Conservation (phyloP, 2,888 invertebrate genomes). For the Enchytraeus crypticus region DNA sequence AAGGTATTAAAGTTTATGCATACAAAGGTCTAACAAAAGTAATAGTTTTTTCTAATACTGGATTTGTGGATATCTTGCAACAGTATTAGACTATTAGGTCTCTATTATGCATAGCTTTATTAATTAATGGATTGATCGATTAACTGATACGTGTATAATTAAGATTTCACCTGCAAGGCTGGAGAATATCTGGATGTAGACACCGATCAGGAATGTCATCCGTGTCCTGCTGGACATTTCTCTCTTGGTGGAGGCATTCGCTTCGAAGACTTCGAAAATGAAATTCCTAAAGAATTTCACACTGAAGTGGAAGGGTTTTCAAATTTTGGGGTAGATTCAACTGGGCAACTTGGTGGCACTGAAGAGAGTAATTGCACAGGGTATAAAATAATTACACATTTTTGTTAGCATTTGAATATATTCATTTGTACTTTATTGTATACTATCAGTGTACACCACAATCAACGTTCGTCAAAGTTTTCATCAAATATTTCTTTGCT, state of each 20-base stretch:
- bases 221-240: slow-evolving; percentile 53
- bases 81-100: too few relatives aligned
- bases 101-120: too few relatives aligned
- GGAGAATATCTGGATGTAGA: slow-evolving; percentile 54
- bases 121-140: too few relatives aligned
- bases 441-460: too few relatives aligned
- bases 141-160: too few relatives aligned
- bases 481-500: too few relatives aligned
- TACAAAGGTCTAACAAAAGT: too few relatives aligned
- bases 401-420: neutral
- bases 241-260: slow-evolving; percentile 55
- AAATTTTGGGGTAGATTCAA: neutral
- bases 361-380: slow-evolving; percentile 45
- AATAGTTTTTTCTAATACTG: too few relatives aligned
- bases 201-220: slow-evolving; percentile 50
- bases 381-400: slow-evolving; percentile 28
- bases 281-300: slow-evolving; percentile 52
- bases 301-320: slow-evolving; percentile 36
- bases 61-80: too few relatives aligned
- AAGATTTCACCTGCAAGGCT: slow-evolving; percentile 52
- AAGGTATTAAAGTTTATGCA: too few relatives aligned
- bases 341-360: neutral
- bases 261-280: slow-evolving; percentile 54
- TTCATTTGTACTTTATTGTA: neutral
- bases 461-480: too few relatives aligned